Evolutionary conservation across 2,888 invertebrate genomes (phyloP), one percentile per base, ranked within the genome.

Genomic region (Apamea epomidion): DNA sequence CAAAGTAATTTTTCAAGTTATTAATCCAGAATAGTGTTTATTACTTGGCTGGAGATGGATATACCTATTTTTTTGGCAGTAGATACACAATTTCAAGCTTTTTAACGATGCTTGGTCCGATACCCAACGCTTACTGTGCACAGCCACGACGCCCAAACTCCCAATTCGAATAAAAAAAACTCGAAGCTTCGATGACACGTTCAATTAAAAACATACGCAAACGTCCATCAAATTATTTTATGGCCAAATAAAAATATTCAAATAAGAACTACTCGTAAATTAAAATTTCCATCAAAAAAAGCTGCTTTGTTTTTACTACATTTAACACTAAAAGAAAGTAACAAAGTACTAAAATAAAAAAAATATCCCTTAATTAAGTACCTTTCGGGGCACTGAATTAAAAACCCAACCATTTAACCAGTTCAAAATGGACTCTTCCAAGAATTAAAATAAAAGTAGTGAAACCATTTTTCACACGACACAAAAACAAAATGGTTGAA

Each of bases 401-500:
- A 45, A 58, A 54, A 10, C 6, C 3, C 16, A 42, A 1, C 60
- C 45, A 65, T 82, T 77, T 18, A 16, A 64, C 16, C 18, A 25
- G n/a, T 37, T 8, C 7, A 21, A 60, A 45, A 21, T 32, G 37
- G 21, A n/a, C 60, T 51, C 25, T 51, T 16, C 16, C 16, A 62
- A 45, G 32, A 64, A 81, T 67, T 48, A 73, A 54, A 76, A 74
- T 21, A 58, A 60, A n/a, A 74, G 14, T 37, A 76, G 37, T 25
- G n/a, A 54, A 67, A 64, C 48, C 42, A 85, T 81, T 68, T 62
- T 29, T 71, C 45, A 62, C 37, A 29, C 12, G 25, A 69, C 71
- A 73, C 69, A 74, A 77, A 81, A n/a, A 71, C 75, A 73, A 76
- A 73, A 83, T 48, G 73, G 72, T 12, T 2, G 5, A 64, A 58